These are phyloP conservation scores for Sarcophaga carnaria DNA, from an alignment of 2,888 invertebrate species.

Conservation along the genomic window DNA sequence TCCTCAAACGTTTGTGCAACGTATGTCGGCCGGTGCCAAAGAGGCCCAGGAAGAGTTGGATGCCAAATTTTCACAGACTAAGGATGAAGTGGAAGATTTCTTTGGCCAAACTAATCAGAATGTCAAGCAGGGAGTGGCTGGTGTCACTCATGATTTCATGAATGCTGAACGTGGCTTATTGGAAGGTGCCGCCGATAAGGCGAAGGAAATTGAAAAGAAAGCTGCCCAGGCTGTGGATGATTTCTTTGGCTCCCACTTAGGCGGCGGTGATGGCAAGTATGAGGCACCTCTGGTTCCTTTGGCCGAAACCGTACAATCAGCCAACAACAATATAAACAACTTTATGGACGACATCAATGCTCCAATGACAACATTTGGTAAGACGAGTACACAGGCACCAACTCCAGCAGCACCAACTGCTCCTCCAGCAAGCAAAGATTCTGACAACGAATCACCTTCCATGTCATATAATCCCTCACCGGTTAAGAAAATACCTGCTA, in stretches of 20 bases:
- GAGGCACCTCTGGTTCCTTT: constrained; percentile 64
- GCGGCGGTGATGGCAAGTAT: constrained; percentile 56
- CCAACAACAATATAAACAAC: constrained; percentile 52
- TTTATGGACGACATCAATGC: constrained; percentile 69
- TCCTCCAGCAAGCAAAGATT: constrained; percentile 75
- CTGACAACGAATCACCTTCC: constrained; percentile 80
- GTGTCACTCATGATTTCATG: constrained; percentile 78
- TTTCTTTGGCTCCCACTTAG: constrained; percentile 56
- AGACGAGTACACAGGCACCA: constrained; percentile 38
- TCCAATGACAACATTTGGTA: constrained; percentile 64
- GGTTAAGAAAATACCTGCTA: constrained; percentile 78
- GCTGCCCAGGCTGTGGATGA: constrained; percentile 64
- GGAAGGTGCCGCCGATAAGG: constrained; percentile 41
- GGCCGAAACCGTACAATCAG: constrained; percentile 57
- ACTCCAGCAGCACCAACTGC: constrained; percentile 31
- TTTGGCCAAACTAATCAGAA: constrained; percentile 71
- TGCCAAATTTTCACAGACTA: constrained; percentile 77
- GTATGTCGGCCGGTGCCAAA: constrained; percentile 78
- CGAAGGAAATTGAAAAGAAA: constrained; percentile 58
- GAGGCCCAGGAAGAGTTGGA: constrained; percentile 78
- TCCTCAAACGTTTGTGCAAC: constrained; percentile 78
- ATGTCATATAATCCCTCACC: constrained; percentile 80
- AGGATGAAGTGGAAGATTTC: constrained; percentile 76
- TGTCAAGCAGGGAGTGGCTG: constrained; percentile 74
- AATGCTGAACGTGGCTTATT: constrained; percentile 77